Conservation (phyloP, 2,113 vertebrate species). For the Nycticebus coucang region DNA sequence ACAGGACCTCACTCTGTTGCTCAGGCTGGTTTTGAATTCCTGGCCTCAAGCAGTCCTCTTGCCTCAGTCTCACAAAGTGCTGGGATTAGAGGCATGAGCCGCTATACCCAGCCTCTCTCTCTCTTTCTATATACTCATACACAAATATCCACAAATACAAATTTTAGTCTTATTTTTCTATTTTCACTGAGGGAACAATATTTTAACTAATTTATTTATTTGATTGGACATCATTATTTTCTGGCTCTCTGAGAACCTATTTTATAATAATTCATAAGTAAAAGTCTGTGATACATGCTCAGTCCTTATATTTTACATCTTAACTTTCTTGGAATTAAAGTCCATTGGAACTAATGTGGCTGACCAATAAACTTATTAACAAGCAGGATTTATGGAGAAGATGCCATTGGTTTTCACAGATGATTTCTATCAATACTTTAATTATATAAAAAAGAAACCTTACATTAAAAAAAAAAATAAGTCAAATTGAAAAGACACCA, state of each 20-base stretch:
- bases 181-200: neutral
- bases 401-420: constrained; percentile 75
- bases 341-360: constrained; percentile 72
- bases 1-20: too few species aligned
- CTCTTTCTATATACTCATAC: neutral
- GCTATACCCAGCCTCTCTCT: neutral
- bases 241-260: constrained; percentile 1
- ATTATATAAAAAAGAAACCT: constrained; percentile 64
- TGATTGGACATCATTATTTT: neutral
- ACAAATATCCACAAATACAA: neutral
- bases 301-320: constrained; percentile 56
- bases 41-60: too few species aligned
- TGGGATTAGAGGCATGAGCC: too few species aligned
- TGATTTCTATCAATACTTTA: constrained; percentile 64
- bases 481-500: constrained; percentile 31
- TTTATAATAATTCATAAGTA: constrained; percentile 60
- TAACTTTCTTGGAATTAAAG: constrained; percentile 53
- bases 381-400: constrained; percentile 62
- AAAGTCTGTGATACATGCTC: neutral
- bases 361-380: constrained; percentile 73
- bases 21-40: too few species aligned
- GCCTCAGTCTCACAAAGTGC: too few species aligned
- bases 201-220: constrained; percentile 51
- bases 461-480: constrained; percentile 50
- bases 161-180: neutral